Conservation (phyloP, 2,113 vertebrate genomes). For the Gallinago jamesoni region DNA sequence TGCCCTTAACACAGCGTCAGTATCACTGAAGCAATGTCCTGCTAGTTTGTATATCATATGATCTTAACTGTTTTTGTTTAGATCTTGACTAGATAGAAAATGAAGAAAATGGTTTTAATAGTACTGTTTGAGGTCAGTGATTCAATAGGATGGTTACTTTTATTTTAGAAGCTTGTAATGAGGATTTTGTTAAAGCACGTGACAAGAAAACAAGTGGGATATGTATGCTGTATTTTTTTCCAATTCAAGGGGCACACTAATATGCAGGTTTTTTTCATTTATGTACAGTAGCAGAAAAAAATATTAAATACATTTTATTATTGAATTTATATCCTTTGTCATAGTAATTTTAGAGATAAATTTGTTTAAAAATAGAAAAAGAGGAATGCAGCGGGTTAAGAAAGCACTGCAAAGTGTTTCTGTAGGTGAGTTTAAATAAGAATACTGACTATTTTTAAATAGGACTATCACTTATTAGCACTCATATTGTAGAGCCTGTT, state of each 20-base stretch:
- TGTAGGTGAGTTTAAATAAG: neutral
- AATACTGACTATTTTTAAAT: neutral
- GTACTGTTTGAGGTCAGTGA: neutral
- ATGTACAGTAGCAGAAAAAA: neutral
- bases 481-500: neutral
- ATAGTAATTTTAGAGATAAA: neutral
- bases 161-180: neutral
- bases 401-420: neutral
- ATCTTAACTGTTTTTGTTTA: neutral
- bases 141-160: neutral
- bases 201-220: neutral
- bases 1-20: fast-evolving
- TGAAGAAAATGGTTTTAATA: neutral
- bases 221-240: neutral
- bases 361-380: neutral
- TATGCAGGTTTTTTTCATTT: neutral
- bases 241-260: neutral
- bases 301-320: neutral
- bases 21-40: neutral
- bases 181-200: neutral
- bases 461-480: fast-evolving
- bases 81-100: neutral
- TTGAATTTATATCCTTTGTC: neutral
- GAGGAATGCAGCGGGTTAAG: neutral
- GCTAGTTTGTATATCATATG: fast-evolving